Percentiles rank a stretch among this genome's conserved stretches.
Conservation (phyloP, 2,113 vertebrate species). For the Larimichthys polyactis region DNA sequence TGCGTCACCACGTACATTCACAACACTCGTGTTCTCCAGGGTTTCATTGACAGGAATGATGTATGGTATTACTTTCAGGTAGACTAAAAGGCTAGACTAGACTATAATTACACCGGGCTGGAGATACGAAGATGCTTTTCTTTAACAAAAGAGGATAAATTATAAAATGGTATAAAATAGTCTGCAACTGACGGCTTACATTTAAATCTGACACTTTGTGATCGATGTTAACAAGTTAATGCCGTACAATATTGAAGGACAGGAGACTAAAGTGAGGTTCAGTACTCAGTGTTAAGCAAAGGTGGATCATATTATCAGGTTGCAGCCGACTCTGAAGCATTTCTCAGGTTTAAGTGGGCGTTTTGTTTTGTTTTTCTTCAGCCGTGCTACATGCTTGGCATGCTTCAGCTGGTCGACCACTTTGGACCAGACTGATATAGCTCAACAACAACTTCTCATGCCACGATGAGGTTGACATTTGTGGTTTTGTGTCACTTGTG, state of each 20-base stretch:
- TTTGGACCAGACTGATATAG: not conserved
- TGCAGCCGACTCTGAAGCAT: not conserved
- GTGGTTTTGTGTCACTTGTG: not conserved
- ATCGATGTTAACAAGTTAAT: not conserved
- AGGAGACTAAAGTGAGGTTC: not conserved
- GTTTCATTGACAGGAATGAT: not conserved
- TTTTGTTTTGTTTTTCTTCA: not conserved
- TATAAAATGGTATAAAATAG: not conserved
- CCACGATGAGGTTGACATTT: not conserved
- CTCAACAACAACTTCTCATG: not conserved
- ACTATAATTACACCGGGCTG: not conserved
- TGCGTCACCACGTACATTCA: constrained; percentile 11
- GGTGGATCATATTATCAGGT: not conserved
- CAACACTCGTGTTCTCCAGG: constrained; percentile 5
- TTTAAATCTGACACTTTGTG: not conserved
- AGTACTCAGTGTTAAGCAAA: not conserved
- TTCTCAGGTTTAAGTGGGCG: not conserved
- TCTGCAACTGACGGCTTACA: not conserved
- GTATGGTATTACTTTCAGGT: not conserved
- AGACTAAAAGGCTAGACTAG: not conserved
- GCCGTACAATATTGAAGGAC: too few relatives aligned
- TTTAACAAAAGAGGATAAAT: not conserved
- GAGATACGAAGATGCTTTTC: not conserved
- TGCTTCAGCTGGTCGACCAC: not conserved
- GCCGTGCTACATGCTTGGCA: not conserved